phyloP scores from a whole-genome alignment of 2,797 vertebrate genomes.

The Ctenochaetus hawaiiensis region DNA sequence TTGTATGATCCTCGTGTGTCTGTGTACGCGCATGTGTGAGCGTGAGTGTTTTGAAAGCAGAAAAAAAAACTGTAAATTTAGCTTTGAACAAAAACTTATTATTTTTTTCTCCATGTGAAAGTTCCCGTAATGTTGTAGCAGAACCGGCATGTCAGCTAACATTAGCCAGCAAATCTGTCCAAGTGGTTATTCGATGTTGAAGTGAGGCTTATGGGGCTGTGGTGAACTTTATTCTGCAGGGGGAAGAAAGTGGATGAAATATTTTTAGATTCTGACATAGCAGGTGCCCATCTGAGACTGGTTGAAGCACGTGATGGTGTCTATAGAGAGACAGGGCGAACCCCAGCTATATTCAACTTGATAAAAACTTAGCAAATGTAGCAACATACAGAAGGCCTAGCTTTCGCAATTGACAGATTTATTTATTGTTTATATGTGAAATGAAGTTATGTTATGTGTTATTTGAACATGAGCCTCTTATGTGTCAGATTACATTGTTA shows the following conservation, averaged over 20 bases:
- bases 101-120: neutral
- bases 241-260: conserved; percentile 43
- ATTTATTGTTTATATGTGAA: too few relatives aligned
- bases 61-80: conserved; percentile 46
- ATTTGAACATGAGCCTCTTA: too few relatives aligned
- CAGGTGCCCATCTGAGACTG: conserved; percentile 62
- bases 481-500: neutral
- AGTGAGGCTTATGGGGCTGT: conserved; percentile 7
- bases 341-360: neutral
- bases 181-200: neutral
- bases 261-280: conserved; percentile 80
- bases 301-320: conserved; percentile 30
- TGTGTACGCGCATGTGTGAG: conserved; percentile 19
- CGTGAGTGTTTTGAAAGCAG: conserved; percentile 12
- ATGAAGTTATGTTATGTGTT: too few relatives aligned
- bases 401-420: neutral
- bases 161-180: neutral
- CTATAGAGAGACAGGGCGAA: neutral
- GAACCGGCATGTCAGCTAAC: neutral
- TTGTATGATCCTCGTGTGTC: conserved; percentile 48
- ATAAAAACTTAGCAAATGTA: neutral
- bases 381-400: neutral
- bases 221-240: conserved; percentile 29
- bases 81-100: neutral
- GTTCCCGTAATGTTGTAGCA: neutral